phyloP scores from a whole-genome alignment of 2,888 invertebrate genomes.

The Andrena fulva region DNA sequence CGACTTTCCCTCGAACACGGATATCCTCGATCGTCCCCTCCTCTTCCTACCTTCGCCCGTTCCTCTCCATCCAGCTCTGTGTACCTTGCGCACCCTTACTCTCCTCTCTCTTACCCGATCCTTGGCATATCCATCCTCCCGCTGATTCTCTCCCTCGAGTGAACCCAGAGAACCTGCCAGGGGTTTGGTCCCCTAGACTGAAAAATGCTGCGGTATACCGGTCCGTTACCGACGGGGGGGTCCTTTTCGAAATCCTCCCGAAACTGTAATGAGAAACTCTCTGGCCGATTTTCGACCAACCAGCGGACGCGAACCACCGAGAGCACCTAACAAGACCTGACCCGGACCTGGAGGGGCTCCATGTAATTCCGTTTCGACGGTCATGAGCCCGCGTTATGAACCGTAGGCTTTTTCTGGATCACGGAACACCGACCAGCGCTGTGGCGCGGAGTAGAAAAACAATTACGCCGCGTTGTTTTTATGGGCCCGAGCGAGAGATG shows the following conservation, averaged over 20 bases:
- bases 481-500: conserved; percentile 23
- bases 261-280: conserved; percentile 76
- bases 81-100: not conserved
- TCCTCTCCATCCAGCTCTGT: conserved; percentile 43
- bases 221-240: conserved; percentile 67
- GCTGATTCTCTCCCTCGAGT: conserved; percentile 72
- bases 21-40: conserved; percentile 42
- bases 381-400: conserved; percentile 42
- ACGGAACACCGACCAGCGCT: not conserved
- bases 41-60: conserved; percentile 38
- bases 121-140: conserved; percentile 57
- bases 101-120: conserved; percentile 49
- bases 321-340: conserved; percentile 18
- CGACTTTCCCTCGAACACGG: conserved; percentile 52
- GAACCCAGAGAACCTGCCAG: conserved; percentile 74
- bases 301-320: conserved; percentile 26
- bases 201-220: conserved; percentile 83
- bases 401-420: conserved; percentile 18
- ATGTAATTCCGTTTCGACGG: conserved; percentile 58
- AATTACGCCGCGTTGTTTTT: not conserved
- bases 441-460: conserved; percentile 10
- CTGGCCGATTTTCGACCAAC: conserved; percentile 66
- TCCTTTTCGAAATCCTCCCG: conserved; percentile 79
- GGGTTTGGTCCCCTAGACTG: conserved; percentile 79
- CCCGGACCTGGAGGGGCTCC: conserved; percentile 32